Base-by-base conservation (phyloP, 2,113 vertebrate species). In the Datnioides undecimradiatus region DNA sequence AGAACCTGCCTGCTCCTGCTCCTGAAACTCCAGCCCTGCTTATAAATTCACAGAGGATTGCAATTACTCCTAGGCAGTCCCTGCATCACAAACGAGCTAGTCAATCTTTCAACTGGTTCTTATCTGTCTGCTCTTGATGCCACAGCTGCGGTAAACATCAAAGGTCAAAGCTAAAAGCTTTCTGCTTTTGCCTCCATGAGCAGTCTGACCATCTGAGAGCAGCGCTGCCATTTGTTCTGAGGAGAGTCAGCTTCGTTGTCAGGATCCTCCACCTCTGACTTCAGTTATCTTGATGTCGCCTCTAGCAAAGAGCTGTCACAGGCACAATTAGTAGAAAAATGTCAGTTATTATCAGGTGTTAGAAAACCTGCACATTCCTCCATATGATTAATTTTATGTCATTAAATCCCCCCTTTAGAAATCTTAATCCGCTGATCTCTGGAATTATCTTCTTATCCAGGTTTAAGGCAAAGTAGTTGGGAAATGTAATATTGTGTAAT, bases 111-210 rank as follows among this genome's bases (percentile, higher is more conserved):
- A 29, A 34, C 71, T 5, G 46, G n/a, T 55, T 84, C 80, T 87
- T 76, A 82, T 87, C 82, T 49, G 55, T 58, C 70, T 52, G 72
- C 68, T 83, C 74, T 73, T 72, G 67, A 85, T 66, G 80, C 77
- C 65, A 55, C 71, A 48, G 64, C 76, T 60, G 7, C 5, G 3
- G 58, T 43, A 86, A 80, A 86, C 77, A 74, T 83, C 90, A 92
- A 83, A 89, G 88, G 87, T 91, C 88, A 83, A 25, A 86, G 57
- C 68, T 83, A 89, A 85, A 90, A 88, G 87, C 79, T 81, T 87
- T 92, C 82, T 73, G 59, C 79, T 83, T 76, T 80, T 64, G 75
- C 81, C 23, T 81, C 81, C 66, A 52, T 68, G 76, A 80, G 67
- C 46, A 58, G 54, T 73, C 54, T 21, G 65, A 60, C 40, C 63